Evolutionary conservation across 2,797 vertebrate species (phyloP), one percentile per base, ranked within the genome.

Genomic region (Pseudomugil gertrudae): DNA sequence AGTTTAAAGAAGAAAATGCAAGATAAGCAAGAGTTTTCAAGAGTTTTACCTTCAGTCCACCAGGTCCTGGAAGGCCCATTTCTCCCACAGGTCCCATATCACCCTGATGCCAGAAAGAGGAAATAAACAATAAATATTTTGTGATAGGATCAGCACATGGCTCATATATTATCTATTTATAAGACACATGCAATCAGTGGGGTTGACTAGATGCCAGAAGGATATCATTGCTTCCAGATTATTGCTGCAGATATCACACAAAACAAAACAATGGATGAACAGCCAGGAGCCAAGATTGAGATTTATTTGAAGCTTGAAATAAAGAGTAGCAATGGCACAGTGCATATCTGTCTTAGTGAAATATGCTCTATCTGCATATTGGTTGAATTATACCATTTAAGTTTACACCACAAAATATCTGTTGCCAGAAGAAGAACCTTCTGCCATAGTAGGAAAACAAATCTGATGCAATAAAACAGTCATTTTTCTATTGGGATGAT

Each of bases 1-100:
- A 45, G 32, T 51, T 8, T 23, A 51, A 68, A 65, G 27, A 64
- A 60, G 27, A 66, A 19, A 61, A 54, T 14, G 27, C 9, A 29
- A 63, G 36, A 69, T 38, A 58, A 66, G 27, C 29, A 72, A 66
- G n/a, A 30, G 27, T 47, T 71, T 79, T 38, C 35, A 66, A 19
- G 57, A 81, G n/a, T n/a, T n/a, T 94, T 93, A 99, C 98, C 96
- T 99, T 99, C 89, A 98, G 90, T 93, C 98, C 98, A 79, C 90
- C 94, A 57, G 94, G 96, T 95, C 98, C 98, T 58, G 95, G 92
- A 84, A 93, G 93, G 66, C 98, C 98, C 45, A 97, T 93, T 0
- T 94, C 92, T 87, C 98, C 98, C 27, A 93, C 57, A 21, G 92
- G 89, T 79, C 98, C 98, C 95, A 97, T 95, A 84, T 99, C 97